Evolutionary conservation across 1,140 invertebrate species (phyloP), one percentile per base, ranked within the genome.

Genomic region (Ganaspis sp.): DNA sequence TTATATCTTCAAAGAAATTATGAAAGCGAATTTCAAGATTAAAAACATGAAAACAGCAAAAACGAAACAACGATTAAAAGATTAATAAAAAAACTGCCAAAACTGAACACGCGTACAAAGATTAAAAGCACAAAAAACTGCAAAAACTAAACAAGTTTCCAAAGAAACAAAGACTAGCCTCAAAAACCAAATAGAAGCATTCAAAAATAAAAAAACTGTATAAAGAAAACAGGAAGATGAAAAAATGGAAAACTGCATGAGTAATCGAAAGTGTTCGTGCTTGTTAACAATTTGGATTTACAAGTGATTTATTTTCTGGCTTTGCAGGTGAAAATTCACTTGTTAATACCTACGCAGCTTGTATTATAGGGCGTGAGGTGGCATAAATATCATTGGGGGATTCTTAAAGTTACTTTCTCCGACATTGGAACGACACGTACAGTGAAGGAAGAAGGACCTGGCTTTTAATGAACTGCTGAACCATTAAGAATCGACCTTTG

Each of bases 321-420:
- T 29, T 29, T 64, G n/a, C 58, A 64, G 58, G 58, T 64, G 58
- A 64, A 64, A 26, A 64, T 12, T 64, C 58, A 64, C 58, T 64
- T 64, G 58, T 29, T 64, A 64, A 64, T 9, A 29, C 26, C 23
- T n/a, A 64, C 26, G 23, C 58, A 29, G 23, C 4, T 15, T 29
- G n/a, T 64, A 21, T 26, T 64, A 6, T n/a, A 29, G 23, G 58
- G 4, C 58, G 58, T 64, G 58, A 26, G 15, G 29, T 64, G 23
- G 58, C 58, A 64, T 64, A 64, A 64, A 49, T 49, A 49, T 49
- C 17, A 49, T 49, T 15, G 45, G 17, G 45, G 29, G 29, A 34
- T 34, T 49, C 17, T 49, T 9, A 26, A 29, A 21, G 19, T 64
- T 64, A 64, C 58, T 64, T 64, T 64, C 58, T 12, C 58, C 26